Conservation (phyloP, 1,140 invertebrate species). For the Megathymus violae region DNA sequence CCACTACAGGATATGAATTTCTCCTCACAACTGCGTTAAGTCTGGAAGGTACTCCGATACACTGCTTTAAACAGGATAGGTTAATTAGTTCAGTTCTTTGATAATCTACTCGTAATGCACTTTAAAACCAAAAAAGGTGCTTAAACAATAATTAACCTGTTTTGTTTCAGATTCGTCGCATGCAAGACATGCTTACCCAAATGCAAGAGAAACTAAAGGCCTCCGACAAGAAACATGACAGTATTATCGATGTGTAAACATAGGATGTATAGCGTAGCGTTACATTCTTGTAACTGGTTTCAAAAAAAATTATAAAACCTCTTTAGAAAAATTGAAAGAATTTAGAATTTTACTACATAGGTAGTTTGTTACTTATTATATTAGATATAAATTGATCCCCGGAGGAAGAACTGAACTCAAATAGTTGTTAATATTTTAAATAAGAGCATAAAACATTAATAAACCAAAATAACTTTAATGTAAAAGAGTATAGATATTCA, state of each 20-base stretch:
- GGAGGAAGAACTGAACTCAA: conserved; percentile 32
- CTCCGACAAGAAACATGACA: conserved; percentile 90
- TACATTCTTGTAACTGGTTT: conserved; percentile 43
- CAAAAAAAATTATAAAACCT: conserved; percentile 55
- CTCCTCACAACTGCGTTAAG: not conserved
- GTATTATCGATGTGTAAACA: conserved; percentile 91
- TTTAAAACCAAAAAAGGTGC: too few relatives aligned
- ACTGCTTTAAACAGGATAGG: too few relatives aligned
- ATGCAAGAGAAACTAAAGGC: conserved; percentile 98
- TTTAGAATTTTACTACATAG: conserved; percentile 60
- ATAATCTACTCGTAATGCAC: too few relatives aligned
- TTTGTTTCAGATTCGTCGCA: conserved; percentile 91
- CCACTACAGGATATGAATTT: conserved; percentile 16
- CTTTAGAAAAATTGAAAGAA: conserved; percentile 72
- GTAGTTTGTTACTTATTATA: conserved; percentile 36
- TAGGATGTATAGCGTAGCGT: conserved; percentile 55
- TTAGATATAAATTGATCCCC: conserved; percentile 27
- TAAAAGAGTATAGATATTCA: not conserved
- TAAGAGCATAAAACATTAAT: conserved; percentile 5
- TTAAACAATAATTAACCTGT: too few relatives aligned
- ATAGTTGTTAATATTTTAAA: conserved; percentile 32
- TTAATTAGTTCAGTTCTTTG: too few relatives aligned
- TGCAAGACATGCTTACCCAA: conserved; percentile 98
- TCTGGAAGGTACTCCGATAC: not conserved
- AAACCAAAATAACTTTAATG: conserved; percentile 8